Evolutionary conservation across 2,888 invertebrate species (phyloP).

Genomic region (Chironomus tentans): DNA sequence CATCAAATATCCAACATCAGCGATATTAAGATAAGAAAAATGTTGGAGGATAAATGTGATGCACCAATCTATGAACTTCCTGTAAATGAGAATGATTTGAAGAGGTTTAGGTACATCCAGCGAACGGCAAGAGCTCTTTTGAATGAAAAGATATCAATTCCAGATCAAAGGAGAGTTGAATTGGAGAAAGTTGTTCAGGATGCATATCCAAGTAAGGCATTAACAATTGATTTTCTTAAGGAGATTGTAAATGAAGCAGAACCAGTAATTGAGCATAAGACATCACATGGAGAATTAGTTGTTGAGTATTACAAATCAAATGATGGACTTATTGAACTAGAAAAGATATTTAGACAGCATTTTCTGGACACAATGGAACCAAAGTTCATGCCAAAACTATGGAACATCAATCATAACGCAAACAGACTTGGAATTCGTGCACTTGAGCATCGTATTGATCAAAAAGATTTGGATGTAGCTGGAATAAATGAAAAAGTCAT

Average conservation of each 20-base stretch:
- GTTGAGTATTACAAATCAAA: constrained; percentile 48
- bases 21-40: constrained; percentile 51
- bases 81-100: constrained; percentile 40
- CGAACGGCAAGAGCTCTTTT: constrained; percentile 53
- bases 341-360: constrained; percentile 65
- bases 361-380: constrained; percentile 66
- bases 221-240: neutral
- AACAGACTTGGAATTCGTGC: constrained; percentile 49
- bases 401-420: constrained; percentile 66
- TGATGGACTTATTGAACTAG: constrained; percentile 56
- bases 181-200: constrained; percentile 38
- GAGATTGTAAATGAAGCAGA: neutral
- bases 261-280: constrained; percentile 45
- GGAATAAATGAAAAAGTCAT: constrained; percentile 33
- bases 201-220: neutral
- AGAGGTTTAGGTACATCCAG: constrained; percentile 44
- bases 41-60: constrained; percentile 50
- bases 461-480: constrained; percentile 39
- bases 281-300: constrained; percentile 50
- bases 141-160: constrained; percentile 44
- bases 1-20: constrained; percentile 59
- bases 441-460: constrained; percentile 45
- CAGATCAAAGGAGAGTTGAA: constrained; percentile 43
- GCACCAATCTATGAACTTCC: constrained; percentile 50
- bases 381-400: constrained; percentile 56